Base-by-base conservation (phyloP, 2,797 vertebrate genomes). In the Eulemur albifrons region DNA sequence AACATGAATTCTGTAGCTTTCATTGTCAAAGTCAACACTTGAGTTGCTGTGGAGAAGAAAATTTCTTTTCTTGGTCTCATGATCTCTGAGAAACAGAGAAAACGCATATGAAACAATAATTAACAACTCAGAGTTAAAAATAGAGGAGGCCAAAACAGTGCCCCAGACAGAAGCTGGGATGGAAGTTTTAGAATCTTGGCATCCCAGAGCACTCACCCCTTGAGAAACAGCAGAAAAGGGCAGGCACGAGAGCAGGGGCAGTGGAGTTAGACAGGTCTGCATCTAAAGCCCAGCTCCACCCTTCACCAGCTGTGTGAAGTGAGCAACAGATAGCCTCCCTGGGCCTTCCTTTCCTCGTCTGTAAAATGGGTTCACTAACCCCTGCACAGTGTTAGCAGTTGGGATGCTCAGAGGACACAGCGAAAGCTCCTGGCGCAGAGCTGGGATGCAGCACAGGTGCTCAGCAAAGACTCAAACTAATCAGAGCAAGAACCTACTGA, bases 41-140 rank as follows among this genome's bases (percentile, higher is more conserved):
- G 6, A 18, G 50, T n/a, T 57, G 43, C 43, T 45, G 2, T 0
- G 27, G 50, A 65, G 82, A 76, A 87, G 43, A 80, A 88, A 61
- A 48, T 1, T 3, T 38, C 61, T 65, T 61, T 80, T 75, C 59
- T 70, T 80, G 9, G 40, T 57, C 30, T 76, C 30, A 7, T 1
- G 13, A 8, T 88, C 54, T 81, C 90, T 59, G 8, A 27, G 94
- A 15, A 90, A 79, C 45, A 81, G 43, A 79, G 45, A 84, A 84
- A 95, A 94, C 35, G 86, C 21, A 17, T 27, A 43, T 8, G 32
- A 32, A 65, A 45, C 20, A 45, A 21, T 27, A 65, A 72, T 54
- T 4, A 90, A 80, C 54, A 72, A 81, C 65, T 43, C 38, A 63
- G 63, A 25, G 52, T 23, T 43, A 35, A 38, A 81, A 63, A 15